Conservation (phyloP, 1,140 invertebrate genomes). For the Bombus polaris region DNA sequence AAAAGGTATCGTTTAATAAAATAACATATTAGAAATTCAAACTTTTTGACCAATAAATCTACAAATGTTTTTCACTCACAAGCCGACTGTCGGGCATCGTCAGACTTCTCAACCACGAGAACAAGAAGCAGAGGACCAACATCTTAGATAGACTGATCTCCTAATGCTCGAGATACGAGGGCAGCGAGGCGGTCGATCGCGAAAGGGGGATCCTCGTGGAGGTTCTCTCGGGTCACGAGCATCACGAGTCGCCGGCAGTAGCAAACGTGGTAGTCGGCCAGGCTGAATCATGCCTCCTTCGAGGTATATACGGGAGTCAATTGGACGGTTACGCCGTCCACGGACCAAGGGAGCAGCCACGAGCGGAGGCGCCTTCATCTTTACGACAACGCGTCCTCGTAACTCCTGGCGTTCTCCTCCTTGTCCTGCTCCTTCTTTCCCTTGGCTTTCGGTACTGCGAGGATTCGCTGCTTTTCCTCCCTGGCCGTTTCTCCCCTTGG, state of each 20-base stretch:
- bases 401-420: conserved; percentile 52
- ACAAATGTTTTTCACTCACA: too few species aligned
- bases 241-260: conserved; percentile 65
- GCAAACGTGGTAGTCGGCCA: conserved; percentile 65
- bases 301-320: conserved; percentile 68
- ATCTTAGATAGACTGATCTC: conserved; percentile 5
- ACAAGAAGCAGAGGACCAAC: neutral
- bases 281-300: conserved; percentile 66
- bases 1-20: too few species aligned
- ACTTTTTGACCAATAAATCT: too few species aligned
- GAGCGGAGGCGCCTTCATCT: conserved; percentile 68
- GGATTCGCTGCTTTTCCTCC: conserved; percentile 3
- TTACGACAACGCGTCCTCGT: conserved; percentile 69
- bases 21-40: too few species aligned
- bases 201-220: conserved; percentile 48
- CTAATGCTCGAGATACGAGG: conserved; percentile 50
- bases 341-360: conserved; percentile 62
- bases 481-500: neutral
- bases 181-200: conserved; percentile 57
- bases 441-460: conserved; percentile 11
- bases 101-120: neutral
- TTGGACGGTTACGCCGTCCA: conserved; percentile 69
- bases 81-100: too few species aligned
- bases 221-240: conserved; percentile 62
- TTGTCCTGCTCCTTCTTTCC: conserved; percentile 31